Evolutionary conservation across 2,797 vertebrate species (phyloP), one percentile per base, ranked within the genome.

Genomic region (Orestias chungarensis): DNA sequence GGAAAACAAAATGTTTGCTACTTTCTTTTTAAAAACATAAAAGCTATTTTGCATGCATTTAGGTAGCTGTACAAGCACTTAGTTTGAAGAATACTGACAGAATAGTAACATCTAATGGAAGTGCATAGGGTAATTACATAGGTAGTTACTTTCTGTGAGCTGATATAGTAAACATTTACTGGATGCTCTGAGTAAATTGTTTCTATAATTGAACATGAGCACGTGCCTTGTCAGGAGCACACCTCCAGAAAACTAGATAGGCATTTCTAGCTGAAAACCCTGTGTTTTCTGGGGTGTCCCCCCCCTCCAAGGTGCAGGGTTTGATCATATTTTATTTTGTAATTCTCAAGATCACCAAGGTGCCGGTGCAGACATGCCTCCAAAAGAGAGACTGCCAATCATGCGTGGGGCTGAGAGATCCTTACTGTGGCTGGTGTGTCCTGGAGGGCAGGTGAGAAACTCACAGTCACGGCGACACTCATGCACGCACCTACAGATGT

Each of bases 391-490:
- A 94, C 94, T 99, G 98, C 62, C 87, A 92, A 40, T 95, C 95
- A 35, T 99, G 98, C 43, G 92, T 93, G 27, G 87, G 90, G 11
- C 94, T 95, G 0, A 93, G 80, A 87, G 97, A 99, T 83, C 97
- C 97, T 0, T 99, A 99, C 93, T 99, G 98, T 4, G 98, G 98
- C 89, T 99, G 98, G 98, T 99, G 97, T 38, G 97, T 98, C 46
- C 82, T 94, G 54, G 95, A 98, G 91, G 97, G 96, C 94, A 96
- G 95, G 96, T 98, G 85, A 94, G 93, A 80, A 23, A 46, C 68
- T 12, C 3, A 57, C 33, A 35, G 38, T 64, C 52, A 65, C 65
- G 67, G 44, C n/a, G n/a, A n/a, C n/a, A 66, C 44, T 20, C 27
- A 44, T 50, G 23, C 44, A 66, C 57, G 11, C 61, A 73, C 66